Evolutionary conservation across 2,797 vertebrate genomes (phyloP).

Genomic region (Poeciliopsis gracilis): DNA sequence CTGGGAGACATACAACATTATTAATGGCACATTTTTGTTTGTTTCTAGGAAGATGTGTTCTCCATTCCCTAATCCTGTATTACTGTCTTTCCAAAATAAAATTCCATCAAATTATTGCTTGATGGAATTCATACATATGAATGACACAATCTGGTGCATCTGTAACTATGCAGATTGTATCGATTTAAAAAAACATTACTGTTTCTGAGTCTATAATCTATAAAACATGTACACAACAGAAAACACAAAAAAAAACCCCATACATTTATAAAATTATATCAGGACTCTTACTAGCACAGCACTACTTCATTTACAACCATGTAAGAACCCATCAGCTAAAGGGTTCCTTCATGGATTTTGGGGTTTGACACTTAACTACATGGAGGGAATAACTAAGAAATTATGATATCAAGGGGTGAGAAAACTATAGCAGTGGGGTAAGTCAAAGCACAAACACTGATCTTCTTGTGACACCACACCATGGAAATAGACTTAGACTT

Average conservation of each 20-base stretch:
- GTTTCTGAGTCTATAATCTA: not conserved
- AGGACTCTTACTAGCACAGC: not conserved
- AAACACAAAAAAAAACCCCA: not conserved
- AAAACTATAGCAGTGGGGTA: not conserved
- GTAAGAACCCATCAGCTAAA: not conserved
- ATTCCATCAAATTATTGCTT: not conserved
- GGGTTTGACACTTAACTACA: not conserved
- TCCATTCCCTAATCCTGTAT: not conserved
- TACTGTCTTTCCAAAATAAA: not conserved
- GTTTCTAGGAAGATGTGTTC: not conserved
- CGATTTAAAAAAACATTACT: no score
- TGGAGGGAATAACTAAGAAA: not conserved
- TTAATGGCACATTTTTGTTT: not conserved
- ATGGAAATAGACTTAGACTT: no score
- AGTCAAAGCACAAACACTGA: not conserved
- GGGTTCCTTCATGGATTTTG: not conserved
- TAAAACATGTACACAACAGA: not conserved
- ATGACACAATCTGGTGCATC: not conserved
- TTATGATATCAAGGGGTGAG: not conserved
- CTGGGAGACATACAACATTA: not conserved
- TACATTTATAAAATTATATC: not conserved
- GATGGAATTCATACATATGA: not conserved
- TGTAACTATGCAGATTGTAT: not conserved
- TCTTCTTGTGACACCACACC: not conserved
- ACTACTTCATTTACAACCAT: not conserved